phyloP scores from a whole-genome alignment of 2,888 invertebrate genomes.

The Margaritifera margaritifera region DNA sequence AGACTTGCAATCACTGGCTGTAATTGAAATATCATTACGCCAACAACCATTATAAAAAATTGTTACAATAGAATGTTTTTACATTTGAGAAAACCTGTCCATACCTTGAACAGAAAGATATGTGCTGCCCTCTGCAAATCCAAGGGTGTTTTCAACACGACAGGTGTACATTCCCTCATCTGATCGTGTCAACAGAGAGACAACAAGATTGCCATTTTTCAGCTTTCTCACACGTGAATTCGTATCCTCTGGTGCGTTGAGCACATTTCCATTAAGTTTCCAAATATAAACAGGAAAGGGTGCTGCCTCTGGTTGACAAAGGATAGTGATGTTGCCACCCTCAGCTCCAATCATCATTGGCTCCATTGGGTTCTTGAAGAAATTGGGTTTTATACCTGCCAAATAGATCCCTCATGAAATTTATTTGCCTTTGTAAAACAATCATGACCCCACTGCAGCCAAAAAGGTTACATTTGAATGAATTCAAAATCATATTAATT shows the following conservation, averaged over 20 bases:
- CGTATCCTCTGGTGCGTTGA: constrained; percentile 27
- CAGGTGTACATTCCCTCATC: constrained; percentile 64
- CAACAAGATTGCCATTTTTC: constrained; percentile 77
- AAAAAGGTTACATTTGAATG: too few relatives aligned
- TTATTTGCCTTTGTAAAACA: too few relatives aligned
- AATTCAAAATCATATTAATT: too few relatives aligned
- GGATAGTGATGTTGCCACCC: constrained; percentile 91
- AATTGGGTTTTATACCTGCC: constrained; percentile 82
- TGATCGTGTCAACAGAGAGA: constrained; percentile 74
- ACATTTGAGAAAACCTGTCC: constrained; percentile 7
- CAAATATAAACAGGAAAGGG: constrained; percentile 86
- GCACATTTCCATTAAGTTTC: constrained; percentile 84
- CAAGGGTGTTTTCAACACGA: constrained; percentile 55
- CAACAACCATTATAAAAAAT: too few relatives aligned
- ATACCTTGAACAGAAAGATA: constrained; percentile 57
- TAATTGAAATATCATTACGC: too few relatives aligned
- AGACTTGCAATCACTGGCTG: too few relatives aligned
- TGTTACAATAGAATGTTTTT: neutral
- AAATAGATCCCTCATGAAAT: neutral
- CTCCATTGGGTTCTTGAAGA: constrained; percentile 88
- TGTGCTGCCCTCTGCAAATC: constrained; percentile 47
- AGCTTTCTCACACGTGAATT: constrained; percentile 22
- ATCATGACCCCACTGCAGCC: too few relatives aligned
- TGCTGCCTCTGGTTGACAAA: constrained; percentile 94
- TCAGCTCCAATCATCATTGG: constrained; percentile 91